Conservation (phyloP, 2,797 vertebrate species). For the Syngnathus acus region DNA sequence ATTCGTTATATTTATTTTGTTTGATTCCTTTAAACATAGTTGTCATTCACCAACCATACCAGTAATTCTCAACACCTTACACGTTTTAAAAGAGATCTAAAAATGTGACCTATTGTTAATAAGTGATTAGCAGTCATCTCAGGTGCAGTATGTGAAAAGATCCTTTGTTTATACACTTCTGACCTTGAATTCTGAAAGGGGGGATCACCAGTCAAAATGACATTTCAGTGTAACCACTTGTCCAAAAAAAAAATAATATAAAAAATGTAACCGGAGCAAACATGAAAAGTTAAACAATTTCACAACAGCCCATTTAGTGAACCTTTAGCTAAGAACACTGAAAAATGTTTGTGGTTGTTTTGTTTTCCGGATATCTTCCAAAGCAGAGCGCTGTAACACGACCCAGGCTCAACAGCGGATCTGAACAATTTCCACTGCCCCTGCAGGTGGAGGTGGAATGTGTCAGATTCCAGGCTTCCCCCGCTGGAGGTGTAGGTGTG, state of each 20-base stretch:
- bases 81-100: neutral
- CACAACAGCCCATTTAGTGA: neutral
- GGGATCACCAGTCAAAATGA: neutral
- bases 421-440: conserved; percentile 40
- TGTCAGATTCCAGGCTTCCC: conserved; percentile 51
- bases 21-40: neutral
- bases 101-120: neutral
- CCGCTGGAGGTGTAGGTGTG: conserved; percentile 56
- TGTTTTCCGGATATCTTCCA: conserved; percentile 14
- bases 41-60: neutral
- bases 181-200: neutral
- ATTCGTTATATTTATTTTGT: neutral
- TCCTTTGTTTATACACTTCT: neutral
- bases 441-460: conserved; percentile 45
- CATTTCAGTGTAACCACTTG: too few relatives aligned
- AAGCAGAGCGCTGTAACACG: conserved; percentile 14
- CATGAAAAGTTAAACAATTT: neutral
- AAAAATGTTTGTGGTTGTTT: neutral
- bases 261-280: neutral
- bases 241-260: neutral
- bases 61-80: neutral
- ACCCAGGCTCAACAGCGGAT: conserved; percentile 5
- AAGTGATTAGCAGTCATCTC: neutral
- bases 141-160: neutral
- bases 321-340: neutral